Percentiles rank a stretch among this genome's conserved stretches.
phyloP scores from a whole-genome alignment of 2,797 vertebrate genomes.

The Rhabdophis nuchalis region DNA sequence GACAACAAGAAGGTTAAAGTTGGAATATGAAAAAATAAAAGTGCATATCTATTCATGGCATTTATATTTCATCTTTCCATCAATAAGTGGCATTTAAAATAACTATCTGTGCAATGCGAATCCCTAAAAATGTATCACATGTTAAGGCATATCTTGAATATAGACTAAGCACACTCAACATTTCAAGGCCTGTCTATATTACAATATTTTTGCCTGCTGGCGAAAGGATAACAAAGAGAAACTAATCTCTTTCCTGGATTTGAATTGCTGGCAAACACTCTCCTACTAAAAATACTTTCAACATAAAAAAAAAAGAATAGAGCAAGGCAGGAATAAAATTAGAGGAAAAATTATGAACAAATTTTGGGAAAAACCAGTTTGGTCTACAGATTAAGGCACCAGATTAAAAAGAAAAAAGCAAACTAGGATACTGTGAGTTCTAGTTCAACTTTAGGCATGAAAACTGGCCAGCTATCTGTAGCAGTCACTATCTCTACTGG shows the following conservation, averaged over 20 bases:
- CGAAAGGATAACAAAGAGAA: background rate
- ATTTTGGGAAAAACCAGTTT: background rate
- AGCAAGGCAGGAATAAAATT: constrained; percentile 20
- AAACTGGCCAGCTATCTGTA: background rate
- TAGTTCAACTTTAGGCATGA: background rate
- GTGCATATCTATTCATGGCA: background rate
- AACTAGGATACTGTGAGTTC: background rate
- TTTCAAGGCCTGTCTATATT: background rate
- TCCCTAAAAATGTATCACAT: background rate
- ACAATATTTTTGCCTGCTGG: background rate
- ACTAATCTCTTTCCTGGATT: background rate
- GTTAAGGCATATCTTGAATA: background rate
- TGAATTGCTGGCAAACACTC: background rate
- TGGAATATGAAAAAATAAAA: background rate
- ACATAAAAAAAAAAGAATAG: background rate
- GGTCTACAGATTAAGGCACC: too few species aligned
- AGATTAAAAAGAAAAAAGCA: background rate
- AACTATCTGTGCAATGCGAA: background rate
- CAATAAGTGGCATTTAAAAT: background rate
- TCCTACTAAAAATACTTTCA: background rate
- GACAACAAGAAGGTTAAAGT: background rate
- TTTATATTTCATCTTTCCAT: background rate
- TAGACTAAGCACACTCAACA: background rate
- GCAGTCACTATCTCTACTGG: background rate
- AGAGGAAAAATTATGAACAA: background rate